These are phyloP conservation scores for Nephotettix cincticeps DNA, from an alignment of 1,140 invertebrate species.

Conservation along the genomic window DNA sequence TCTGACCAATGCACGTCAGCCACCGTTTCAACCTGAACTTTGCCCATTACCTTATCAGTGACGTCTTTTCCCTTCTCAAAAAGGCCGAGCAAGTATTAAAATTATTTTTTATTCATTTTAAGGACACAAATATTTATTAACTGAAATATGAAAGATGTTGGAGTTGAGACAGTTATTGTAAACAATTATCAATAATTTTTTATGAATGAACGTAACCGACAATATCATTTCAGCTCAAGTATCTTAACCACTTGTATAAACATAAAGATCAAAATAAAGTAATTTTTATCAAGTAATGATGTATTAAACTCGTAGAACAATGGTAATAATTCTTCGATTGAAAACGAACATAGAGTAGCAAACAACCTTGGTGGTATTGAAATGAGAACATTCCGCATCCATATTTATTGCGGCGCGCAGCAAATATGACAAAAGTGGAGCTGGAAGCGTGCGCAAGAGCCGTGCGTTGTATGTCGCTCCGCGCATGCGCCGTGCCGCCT, in stretches of 20 bases:
- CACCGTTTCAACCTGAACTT: no score
- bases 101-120: neutral
- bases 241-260: no score
- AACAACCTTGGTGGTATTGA: neutral
- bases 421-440: neutral
- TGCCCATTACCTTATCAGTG: no score
- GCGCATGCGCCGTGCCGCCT: conserved; percentile 2
- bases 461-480: no score
- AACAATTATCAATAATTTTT: neutral
- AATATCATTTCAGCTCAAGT: neutral
- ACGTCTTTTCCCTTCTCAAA: no score
- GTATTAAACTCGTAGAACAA: no score
- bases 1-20: no score
- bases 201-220: neutral
- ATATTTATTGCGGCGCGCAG: neutral
- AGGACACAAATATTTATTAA: neutral
- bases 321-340: neutral
- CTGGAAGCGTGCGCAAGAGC: neutral
- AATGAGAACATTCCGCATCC: neutral
- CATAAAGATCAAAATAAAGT: no score
- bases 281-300: no score
- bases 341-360: neutral
- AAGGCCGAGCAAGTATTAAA: no score
- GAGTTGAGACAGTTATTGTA: no score
- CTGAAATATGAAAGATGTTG: no score